Evolutionary conservation across 2,113 vertebrate genomes (phyloP), one percentile per base, ranked within the genome.

Genomic region (Halcyon senegalensis): DNA sequence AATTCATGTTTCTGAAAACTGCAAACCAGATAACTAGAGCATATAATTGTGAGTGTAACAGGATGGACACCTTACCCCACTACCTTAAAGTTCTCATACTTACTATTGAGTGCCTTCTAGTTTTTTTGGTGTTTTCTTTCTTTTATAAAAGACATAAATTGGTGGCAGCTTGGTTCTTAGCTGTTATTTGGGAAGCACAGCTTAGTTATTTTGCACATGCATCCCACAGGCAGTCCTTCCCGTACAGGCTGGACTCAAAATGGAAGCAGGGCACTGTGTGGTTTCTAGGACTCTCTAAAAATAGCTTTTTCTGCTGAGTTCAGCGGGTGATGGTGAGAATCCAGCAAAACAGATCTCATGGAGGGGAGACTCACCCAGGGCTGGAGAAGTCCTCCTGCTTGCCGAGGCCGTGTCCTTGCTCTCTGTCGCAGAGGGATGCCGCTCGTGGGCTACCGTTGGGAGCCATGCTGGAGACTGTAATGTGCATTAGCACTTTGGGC

Each of bases 241-340:
- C 1, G 0, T 55, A 20, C 2, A n/a, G 46, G 46, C 78, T 16
- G 25, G 74, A 41, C 51, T 91, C 5, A 2, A 51, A 59, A 37
- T 46, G 66, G 73, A 59, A 91, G 46, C 19, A 3, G n/a, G 62
- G 66, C 46, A 68, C 30, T 0, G 2, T 75, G 64, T 35, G 62
- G 37, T 84, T 94, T 70, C 77, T 87, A 81, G 87, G 43, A 20
- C 78, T 91, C 6, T 3, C 48, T 87, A 37, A 94, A 93, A 89
- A 94, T 70, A 87, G 27, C 58, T 67, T 75, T 90, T 80, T 28
- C 72, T 1, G 16, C 67, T 8, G 70, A 62, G 80, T 84, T 91
- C 91, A 84, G 87, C 0, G 0, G 60, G 64, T 53, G 77, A 31
- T 59, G 60, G 19, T 44, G 56, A 78, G 84, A 82, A 70, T 68